phyloP scores from a whole-genome alignment of 2,888 invertebrate genomes.

The Morpho deidamia region DNA sequence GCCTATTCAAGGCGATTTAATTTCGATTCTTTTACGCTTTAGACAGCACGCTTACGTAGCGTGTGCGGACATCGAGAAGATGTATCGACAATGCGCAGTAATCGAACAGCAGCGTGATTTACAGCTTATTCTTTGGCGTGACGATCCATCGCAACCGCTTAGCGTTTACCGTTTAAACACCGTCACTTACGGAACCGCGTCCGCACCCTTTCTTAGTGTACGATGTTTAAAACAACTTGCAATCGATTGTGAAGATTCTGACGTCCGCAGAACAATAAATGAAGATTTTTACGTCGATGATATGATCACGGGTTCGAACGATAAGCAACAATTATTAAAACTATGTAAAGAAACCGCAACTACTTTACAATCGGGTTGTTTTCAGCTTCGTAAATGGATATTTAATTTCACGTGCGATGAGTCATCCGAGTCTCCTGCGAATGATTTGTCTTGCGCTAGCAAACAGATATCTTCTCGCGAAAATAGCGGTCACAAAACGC shows the following conservation, averaged over 20 bases:
- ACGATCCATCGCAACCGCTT: conserved; percentile 16
- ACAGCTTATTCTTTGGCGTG: conserved; percentile 18
- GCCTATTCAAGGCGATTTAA: conserved; percentile 25
- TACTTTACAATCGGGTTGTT: conserved; percentile 10
- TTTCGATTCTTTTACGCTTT: conserved; percentile 28
- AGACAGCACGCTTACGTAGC: conserved; percentile 22
- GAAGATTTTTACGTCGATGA: conserved; percentile 30
- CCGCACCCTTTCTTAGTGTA: conserved; percentile 34
- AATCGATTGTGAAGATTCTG: conserved; percentile 27
- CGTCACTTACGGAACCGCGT: conserved; percentile 27
- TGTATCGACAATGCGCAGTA: conserved; percentile 25
- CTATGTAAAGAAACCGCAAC: conserved; percentile 1
- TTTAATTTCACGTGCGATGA: conserved; percentile 11
- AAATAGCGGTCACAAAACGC: conserved; percentile 14
- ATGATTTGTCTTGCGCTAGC: neutral
- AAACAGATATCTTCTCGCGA: conserved; percentile 1
- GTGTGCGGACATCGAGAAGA: conserved; percentile 29
- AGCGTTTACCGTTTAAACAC: conserved; percentile 24
- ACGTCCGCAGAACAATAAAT: neutral
- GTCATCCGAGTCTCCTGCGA: neutral
- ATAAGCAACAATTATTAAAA: neutral
- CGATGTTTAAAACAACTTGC: conserved; percentile 34
- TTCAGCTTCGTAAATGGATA: conserved; percentile 17
- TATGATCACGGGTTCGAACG: conserved; percentile 25
- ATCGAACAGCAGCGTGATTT: conserved; percentile 12